These are phyloP conservation scores for Frankliniella intonsa DNA, from an alignment of 2,888 invertebrate species.

Conservation along the genomic window DNA sequence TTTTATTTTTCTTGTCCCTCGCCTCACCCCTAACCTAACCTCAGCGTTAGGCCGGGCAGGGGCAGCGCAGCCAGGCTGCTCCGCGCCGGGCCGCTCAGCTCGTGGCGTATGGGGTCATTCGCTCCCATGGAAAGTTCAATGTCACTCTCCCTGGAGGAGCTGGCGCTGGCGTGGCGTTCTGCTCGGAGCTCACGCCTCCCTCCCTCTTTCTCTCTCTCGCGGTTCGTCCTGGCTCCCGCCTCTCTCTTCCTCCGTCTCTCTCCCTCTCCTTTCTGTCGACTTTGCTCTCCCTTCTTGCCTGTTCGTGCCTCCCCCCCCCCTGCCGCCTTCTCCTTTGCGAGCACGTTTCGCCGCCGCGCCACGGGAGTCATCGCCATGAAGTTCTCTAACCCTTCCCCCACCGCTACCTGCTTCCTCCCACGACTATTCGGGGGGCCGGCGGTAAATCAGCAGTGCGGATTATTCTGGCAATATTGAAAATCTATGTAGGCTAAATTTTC, in stretches of 20 bases:
- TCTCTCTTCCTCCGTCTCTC: constrained; percentile 14
- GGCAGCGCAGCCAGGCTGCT: not conserved
- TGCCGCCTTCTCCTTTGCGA: too few relatives aligned
- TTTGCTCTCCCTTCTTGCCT: not conserved
- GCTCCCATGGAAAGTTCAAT: constrained; percentile 20
- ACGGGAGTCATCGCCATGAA: too few relatives aligned
- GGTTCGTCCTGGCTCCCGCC: not conserved
- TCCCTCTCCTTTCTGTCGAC: constrained; percentile 1
- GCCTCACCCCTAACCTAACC: not conserved
- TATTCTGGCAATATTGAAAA: too few relatives aligned
- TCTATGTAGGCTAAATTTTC: too few relatives aligned
- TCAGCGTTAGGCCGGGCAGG: not conserved
- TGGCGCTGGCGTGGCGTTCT: not conserved
- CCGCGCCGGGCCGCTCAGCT: not conserved
- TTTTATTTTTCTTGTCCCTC: not conserved
- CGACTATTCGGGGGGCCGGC: too few relatives aligned
- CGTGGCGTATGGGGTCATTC: constrained; percentile 13
- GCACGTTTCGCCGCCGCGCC: too few relatives aligned
- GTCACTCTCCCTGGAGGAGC: constrained; percentile 22
- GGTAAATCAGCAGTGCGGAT: too few relatives aligned
- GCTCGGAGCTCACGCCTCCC: not conserved
- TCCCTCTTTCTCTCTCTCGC: not conserved
- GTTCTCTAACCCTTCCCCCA: too few relatives aligned
- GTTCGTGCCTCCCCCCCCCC: too few relatives aligned
- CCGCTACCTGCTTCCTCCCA: too few relatives aligned